phyloP scores from a whole-genome alignment of 2,888 invertebrate genomes.

The Sialis fuliginosa region DNA sequence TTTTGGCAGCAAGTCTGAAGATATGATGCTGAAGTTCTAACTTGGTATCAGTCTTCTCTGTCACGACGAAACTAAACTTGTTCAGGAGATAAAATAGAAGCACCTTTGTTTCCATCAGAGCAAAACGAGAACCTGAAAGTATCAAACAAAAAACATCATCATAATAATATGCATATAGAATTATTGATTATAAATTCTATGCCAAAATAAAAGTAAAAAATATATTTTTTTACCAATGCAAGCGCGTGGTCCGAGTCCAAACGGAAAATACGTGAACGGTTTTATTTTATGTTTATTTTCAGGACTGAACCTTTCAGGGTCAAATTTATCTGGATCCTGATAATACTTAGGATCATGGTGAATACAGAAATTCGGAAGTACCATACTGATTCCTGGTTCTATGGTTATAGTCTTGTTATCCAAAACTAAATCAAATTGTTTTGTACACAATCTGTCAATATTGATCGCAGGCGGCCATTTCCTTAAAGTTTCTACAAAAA shows the following conservation, averaged over 20 bases:
- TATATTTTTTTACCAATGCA: conserved; percentile 15
- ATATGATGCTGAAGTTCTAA: background rate
- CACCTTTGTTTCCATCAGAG: conserved; percentile 2
- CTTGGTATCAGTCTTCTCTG: conserved; percentile 1
- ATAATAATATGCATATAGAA: background rate
- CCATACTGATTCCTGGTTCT: conserved; percentile 17
- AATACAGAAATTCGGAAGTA: conserved; percentile 21
- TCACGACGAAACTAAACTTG: background rate
- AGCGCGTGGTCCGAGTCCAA: conserved; percentile 22
- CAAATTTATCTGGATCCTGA: conserved; percentile 29
- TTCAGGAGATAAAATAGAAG: background rate
- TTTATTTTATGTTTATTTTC: conserved; percentile 28
- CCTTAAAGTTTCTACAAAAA: conserved; percentile 26
- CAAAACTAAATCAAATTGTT: conserved; percentile 27
- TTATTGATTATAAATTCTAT: background rate
- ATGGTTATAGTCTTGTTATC: conserved; percentile 7
- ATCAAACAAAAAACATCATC: background rate
- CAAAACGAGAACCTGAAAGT: conserved; percentile 4
- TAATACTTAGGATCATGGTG: conserved; percentile 27
- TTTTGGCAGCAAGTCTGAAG: background rate
- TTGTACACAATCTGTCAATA: conserved; percentile 30
- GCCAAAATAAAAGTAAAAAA: background rate
- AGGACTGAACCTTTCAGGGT: conserved; percentile 30
- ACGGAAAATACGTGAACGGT: conserved; percentile 29
- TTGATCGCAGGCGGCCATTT: conserved; percentile 29